Evolutionary conservation across 2,797 vertebrate genomes (phyloP), one percentile per base, ranked within the genome.

Genomic region (Syncerus caffer): DNA sequence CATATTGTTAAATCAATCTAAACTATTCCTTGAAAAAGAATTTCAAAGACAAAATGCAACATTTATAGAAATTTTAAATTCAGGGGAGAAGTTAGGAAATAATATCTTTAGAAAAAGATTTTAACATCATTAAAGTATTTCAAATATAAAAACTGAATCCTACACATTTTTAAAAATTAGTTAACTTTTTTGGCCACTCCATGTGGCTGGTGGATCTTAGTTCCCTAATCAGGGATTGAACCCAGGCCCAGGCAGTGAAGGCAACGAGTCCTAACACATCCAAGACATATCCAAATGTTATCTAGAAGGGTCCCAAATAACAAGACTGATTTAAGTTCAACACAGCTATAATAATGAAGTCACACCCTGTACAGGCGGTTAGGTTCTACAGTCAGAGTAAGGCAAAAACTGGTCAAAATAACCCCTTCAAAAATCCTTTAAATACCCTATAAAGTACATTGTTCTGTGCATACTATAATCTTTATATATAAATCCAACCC

Each of bases 41-140:
- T 34, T 92, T 94, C 31, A 58, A 97, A 97, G 92, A 67, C 82
- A 86, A 88, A 60, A 88, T 64, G 31, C 47, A 94, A 45, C 12
- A 62, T 38, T 93, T 60, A 80, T 50, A 95, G 31, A 85, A 89
- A 55, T 17, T 16, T 86, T 51, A 93, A 97, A 64, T 47, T 29
- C 45, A 62, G 8, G 11, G 7, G 16, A 15, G 96, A 79, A 97
- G 88, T 84, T 58, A 91, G 50, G 42, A 91, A 82, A 88, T 76
- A 64, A 50, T 87, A 90, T 45, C n/a, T 93, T 62, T 55, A 67
- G 47, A 64, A 62, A 96, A 97, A 89, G 29, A 86, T 79, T 57
- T 71, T 71, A 93, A 29, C 62, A 85, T 79, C 13, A 85, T 82
- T 91, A 95, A 96, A 93, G 19, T 7, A 93, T 89, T 62, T 95